Evolutionary conservation across 2,888 invertebrate genomes (phyloP), one percentile per base, ranked within the genome.

Genomic region (Polyploca ridens): DNA sequence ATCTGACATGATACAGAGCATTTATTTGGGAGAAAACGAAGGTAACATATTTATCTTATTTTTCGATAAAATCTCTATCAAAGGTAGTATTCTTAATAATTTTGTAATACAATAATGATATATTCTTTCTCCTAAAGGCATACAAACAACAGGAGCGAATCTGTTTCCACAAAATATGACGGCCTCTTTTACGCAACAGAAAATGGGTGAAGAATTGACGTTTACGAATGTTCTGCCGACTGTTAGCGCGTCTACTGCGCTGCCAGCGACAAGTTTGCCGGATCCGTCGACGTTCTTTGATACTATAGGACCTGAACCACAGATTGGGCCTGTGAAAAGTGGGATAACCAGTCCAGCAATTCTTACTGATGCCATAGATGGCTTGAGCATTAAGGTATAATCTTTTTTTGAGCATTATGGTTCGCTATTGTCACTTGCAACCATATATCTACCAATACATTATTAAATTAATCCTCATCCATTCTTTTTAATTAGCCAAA

Each of bases 251-350:
- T 80, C 88, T 33, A 77, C 89, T 0, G 82, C 91, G 0, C 75
- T 93, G 10, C 91, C 91, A 14, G 91, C 93, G 0, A 76, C 88
- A 0, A 90, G 88, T 67, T 76, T 94, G 14, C 94, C 94, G 1
- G 94, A 94, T 68, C 94, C 94, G 0, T 93, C 94, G 0, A 94
- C 93, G 0, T 94, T 94, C 76, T 94, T 94, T 66, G 94, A 94
- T 63, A 94, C 88, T 6, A 93, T 94, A 54, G 93, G 91, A 0
- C 91, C 94, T 7, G 92, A 91, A 70, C 86, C 90, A 6, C 85
- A 83, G 63, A 83, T 92, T 61, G 86, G 84, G 0, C 73, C 84
- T 0, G 60, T 68, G 6, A 90, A 89, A 76, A 89, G 79, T 73
- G 79, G 76, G 38, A 74, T 87, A n/a, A 69, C 82, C 0, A 83